These are phyloP conservation scores for Ophiothrix spiculata DNA, from an alignment of 35 echinoderm and acorn worm species.

Conservation along the genomic window DNA sequence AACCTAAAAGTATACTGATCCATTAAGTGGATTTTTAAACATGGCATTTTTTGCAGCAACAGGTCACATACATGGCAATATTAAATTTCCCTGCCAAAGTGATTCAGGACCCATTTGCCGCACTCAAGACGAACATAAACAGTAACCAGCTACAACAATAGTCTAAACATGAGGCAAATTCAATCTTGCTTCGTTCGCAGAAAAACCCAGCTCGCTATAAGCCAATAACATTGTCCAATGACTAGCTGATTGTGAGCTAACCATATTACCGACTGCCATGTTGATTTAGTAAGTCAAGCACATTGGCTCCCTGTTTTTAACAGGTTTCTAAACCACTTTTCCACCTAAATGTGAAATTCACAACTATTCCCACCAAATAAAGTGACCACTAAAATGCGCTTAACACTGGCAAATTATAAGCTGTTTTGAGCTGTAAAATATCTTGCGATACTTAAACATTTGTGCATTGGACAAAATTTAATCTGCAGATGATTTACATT, in stretches of 20 bases:
- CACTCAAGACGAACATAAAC: not conserved
- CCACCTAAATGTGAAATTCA: no score
- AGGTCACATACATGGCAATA: not conserved
- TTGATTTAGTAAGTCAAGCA: constrained; percentile 16
- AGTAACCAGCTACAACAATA: constrained; percentile 15
- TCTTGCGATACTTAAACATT: no score
- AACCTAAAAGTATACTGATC: no score
- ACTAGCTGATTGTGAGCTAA: not conserved
- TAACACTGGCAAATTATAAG: no score
- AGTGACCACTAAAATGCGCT: no score
- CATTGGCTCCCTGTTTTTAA: not conserved
- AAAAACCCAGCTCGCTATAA: not conserved
- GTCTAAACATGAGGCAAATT: constrained; percentile 1
- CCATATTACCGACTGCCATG: not conserved
- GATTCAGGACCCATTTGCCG: constrained; percentile 3
- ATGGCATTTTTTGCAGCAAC: no score
- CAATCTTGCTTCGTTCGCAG: not conserved
- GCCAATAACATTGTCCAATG: not conserved
- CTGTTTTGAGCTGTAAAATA: no score
- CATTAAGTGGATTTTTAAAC: no score
- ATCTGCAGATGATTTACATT: no score
- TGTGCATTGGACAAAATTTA: no score
- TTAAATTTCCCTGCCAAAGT: not conserved
- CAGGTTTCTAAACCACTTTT: no score
- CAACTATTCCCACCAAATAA: no score